Evolutionary conservation across 2,113 vertebrate species (phyloP), one percentile per base, ranked within the genome.

Genomic region (Oreamnos americanus): DNA sequence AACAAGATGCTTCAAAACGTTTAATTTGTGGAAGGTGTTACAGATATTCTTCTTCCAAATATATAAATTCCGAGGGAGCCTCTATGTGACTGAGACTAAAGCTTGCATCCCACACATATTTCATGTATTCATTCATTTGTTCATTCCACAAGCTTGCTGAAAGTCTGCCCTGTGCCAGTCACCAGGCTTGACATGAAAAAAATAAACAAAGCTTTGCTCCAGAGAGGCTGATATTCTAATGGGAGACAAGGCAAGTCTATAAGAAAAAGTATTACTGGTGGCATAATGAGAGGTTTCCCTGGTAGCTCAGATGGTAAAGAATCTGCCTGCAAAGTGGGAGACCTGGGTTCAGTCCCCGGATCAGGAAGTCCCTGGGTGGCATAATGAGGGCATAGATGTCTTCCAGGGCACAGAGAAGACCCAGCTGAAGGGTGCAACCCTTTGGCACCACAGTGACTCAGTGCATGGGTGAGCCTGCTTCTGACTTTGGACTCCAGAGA

Each of bases 391-490:
- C 6, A 39, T 6, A n/a, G 3, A 81, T 45, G 5, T 10, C 36
- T 58, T 43, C 6, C 0, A 51, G 30, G 2, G 25, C 23, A 78
- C 53, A 51, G 39, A 36, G 47, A 39, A 49, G n/a, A 81, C 5
- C 6, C 15, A 28, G 11, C 0, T 74, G 39, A 74, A 60, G 1
- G 76, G 0, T 3, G 1, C 7, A 36, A 33, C 2, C 17, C 9
- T 74, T 67, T 47, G 13, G 55, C 21, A 76, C 0, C 36, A 79
- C 19, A 47, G 19, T n/a, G n/a, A 13, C 51, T 87, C 84, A 5
- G 15, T 43, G 13, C 7, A 6, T 23, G n/a, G 13, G 67, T 39
- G 19, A 25, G 14, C 14, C 62, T 25, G 6, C 15, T 19, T 53
- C 83, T 87, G 55, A 17, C 26, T n/a, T 85, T 33, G 19, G 10